These are phyloP conservation scores for Tachysurus fulvidraco DNA, from an alignment of 2,113 vertebrate genomes.

Conservation along the genomic window DNA sequence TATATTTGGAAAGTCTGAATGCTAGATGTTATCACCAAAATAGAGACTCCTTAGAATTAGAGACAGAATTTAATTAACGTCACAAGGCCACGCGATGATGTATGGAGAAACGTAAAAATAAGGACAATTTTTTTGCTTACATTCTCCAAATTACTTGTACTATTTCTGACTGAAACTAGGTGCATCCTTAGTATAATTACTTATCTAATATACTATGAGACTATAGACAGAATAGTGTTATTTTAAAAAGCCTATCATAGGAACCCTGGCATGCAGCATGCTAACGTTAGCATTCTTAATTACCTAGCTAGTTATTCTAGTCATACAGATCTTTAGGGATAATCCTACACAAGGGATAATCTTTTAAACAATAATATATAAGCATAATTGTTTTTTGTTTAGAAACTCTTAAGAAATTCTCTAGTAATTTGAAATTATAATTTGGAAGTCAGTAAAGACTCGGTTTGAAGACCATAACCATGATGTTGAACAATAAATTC, in stretches of 20 bases:
- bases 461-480: background rate
- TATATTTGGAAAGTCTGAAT: constrained; percentile 50
- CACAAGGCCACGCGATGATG: constrained; percentile 24
- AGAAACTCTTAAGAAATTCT: background rate
- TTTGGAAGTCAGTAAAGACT: background rate
- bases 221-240: background rate
- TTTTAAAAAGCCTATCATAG: background rate
- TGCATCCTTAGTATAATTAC: background rate
- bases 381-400: background rate
- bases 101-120: background rate
- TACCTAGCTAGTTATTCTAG: background rate
- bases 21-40: constrained; percentile 32
- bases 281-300: background rate
- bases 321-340: background rate
- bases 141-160: background rate
- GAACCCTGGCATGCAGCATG: background rate
- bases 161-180: background rate
- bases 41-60: constrained; percentile 8
- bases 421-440: background rate
- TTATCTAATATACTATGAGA: background rate
- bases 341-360: background rate
- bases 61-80: constrained; percentile 45
- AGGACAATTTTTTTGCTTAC: background rate
- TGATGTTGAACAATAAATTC: background rate
- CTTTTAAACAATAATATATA: no score